Evolutionary conservation across 2,113 vertebrate species (phyloP).

Genomic region (Chaetura pelagica): DNA sequence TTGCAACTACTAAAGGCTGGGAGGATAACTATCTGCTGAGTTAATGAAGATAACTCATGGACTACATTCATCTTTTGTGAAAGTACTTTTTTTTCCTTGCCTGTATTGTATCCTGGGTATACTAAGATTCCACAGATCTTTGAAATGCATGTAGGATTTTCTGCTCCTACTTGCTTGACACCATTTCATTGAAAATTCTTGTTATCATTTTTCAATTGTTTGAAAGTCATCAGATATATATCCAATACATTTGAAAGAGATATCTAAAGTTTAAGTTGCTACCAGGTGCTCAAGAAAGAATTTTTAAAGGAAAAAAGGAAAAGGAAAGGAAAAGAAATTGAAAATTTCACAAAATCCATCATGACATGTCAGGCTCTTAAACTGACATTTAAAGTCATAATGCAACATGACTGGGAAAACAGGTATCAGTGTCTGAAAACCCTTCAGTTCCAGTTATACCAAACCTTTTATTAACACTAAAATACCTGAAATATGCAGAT

Average conservation of each 20-base stretch:
- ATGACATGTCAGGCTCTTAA: neutral
- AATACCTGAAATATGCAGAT: neutral
- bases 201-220: neutral
- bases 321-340: neutral
- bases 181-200: neutral
- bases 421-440: neutral
- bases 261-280: neutral
- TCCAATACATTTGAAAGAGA: neutral
- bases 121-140: neutral
- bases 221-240: slow-evolving; percentile 25
- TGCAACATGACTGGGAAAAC: neutral
- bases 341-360: neutral
- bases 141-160: slow-evolving; percentile 6
- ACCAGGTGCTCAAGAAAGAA: neutral
- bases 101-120: neutral
- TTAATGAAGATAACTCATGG: neutral
- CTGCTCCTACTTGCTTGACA: neutral
- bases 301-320: too few relatives aligned
- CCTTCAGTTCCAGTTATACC: neutral
- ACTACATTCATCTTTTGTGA: neutral
- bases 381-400: neutral
- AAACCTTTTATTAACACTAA: neutral
- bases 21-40: neutral
- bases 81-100: neutral
- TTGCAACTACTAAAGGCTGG: neutral